Base-by-base conservation (phyloP, 30 jellyfish, hydroid and myxozoan species). In the Chrysaora quinquecirrha region DNA sequence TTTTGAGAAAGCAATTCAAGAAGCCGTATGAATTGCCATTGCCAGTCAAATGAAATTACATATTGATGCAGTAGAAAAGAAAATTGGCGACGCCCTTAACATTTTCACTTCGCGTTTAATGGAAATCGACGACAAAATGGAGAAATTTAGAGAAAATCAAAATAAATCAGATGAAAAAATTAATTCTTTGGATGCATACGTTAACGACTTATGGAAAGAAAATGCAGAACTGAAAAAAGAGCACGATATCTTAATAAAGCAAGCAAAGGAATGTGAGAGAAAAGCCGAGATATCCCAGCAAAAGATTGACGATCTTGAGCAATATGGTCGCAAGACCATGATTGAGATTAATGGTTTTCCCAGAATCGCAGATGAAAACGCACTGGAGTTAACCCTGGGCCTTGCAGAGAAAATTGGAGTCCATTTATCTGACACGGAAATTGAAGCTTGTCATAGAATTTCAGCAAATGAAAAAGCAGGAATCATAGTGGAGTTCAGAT, bases 391-490 rank as follows among this genome's bases (percentile, higher is more conserved):
- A 4, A 52, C 68, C 27, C 68, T 52, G 29, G 25, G 19, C 4
- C 68, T 52, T 7, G 68, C 68, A 9, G 19, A 52, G 19, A 10
- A 16, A 10, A 52, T 52, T 20, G 29, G 19, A 4, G 25, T 52
- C 29, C 68, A 2, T 16, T 9, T 52, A 25, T 52, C 27, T 25
- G 29, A 16, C 12, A 25, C 9, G 3, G 68, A 20, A 52, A 52
- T 10, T 10, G 68, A 52, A 52, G 68, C 68, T 3, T 52, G 68
- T 20, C 68, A 52, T 52, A 12, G 68, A 12, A 16, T 52, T 25
- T 52, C 68, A 3, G 29, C 29, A 20, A 52, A 52, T 52, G 68
- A 52, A 19, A 52, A 52, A 20, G 68, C 68, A 52, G 68, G 68
- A 52, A 52, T 52, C 2, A 52, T 52, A 4, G 29, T 52, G 24